Conservation (phyloP, 2,797 vertebrate species). For the Sebastes diaconus region DNA sequence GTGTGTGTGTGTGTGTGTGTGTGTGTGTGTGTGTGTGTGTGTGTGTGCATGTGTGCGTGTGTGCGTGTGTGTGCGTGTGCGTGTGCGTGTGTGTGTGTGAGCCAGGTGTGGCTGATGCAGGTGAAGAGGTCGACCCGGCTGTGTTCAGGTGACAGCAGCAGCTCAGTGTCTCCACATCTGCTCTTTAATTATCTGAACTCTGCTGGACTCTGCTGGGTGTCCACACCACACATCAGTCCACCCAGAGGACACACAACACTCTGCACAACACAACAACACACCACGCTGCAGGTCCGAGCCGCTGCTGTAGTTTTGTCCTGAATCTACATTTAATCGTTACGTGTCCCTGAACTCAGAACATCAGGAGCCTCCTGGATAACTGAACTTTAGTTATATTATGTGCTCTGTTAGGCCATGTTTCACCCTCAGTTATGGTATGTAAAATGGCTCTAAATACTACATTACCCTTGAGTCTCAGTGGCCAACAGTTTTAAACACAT, state of each 20-base stretch:
- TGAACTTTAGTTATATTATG: not conserved
- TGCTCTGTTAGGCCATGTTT: not conserved
- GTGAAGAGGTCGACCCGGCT: not conserved
- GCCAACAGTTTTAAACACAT: no score
- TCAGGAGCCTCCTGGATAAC: not conserved
- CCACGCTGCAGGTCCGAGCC: not conserved
- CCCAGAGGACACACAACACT: not conserved
- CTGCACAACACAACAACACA: not conserved
- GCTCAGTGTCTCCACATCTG: slow-evolving; percentile 38
- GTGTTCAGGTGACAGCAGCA: slow-evolving; percentile 33
- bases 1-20: not conserved
- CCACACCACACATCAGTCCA: not conserved
- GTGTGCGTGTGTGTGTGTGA: not conserved
- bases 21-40: not conserved
- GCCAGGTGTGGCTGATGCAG: not conserved
- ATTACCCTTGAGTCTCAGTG: not conserved
- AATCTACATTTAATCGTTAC: not conserved
- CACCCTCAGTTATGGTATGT: not conserved
- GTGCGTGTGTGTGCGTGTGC: not conserved
- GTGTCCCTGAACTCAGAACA: not conserved
- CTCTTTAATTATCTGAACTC: slow-evolving; percentile 51
- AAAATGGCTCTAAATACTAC: not conserved
- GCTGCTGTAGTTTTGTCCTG: not conserved
- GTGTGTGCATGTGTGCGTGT: not conserved
- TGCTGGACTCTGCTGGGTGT: slow-evolving; percentile 23